Evolutionary conservation across 2,113 vertebrate genomes (phyloP), one percentile per base, ranked within the genome.

Genomic region (Myiozetetes cayanensis): DNA sequence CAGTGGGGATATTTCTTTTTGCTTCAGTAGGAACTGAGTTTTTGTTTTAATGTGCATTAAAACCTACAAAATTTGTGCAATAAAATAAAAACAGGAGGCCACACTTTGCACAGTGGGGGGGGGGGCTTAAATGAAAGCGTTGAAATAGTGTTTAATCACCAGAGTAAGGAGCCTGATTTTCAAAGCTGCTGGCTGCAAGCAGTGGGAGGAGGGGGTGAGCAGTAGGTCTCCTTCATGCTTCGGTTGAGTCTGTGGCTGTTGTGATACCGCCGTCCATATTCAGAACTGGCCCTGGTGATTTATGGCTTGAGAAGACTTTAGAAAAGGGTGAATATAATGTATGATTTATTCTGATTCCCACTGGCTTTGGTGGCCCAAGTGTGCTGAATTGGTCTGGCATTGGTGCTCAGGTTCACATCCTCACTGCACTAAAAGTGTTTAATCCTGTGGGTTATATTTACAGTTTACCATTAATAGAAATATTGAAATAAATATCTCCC

Each of bases 51-150:
- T 93, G 74, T 35, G 46, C 62, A 66, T 65, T 85, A 96, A 90
- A 90, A 41, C 80, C 59, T 78, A 65, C 49, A 39, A 84, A 89
- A 90, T 92, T 78, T 66, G 66, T 76, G 83, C 89, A 87, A 58
- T 95, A 92, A 92, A 94, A 78, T 92, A 68, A 93, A 93, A 95
- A 44, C 5, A 5, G 61, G 76, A 95, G 90, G 88, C 84, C 83
- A 87, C 61, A 14, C 49, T 94, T 90, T 52, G 66, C 65, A 11
- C 85, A 8, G 1, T 43, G 73, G 86, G 92, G 39, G 39, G 39
- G 39, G 39, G 63, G 65, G n/a, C 56, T 68, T 78, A 87, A 93
- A 90, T 85, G 84, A 87, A 94, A 65, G 76, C 22, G 0, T 31
- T 78, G 72, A 49, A 88, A 43, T 33, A 81, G 61, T 9, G 0